phyloP scores from a whole-genome alignment of 2,797 vertebrate genomes.

The Cyprinodon diabolis region DNA sequence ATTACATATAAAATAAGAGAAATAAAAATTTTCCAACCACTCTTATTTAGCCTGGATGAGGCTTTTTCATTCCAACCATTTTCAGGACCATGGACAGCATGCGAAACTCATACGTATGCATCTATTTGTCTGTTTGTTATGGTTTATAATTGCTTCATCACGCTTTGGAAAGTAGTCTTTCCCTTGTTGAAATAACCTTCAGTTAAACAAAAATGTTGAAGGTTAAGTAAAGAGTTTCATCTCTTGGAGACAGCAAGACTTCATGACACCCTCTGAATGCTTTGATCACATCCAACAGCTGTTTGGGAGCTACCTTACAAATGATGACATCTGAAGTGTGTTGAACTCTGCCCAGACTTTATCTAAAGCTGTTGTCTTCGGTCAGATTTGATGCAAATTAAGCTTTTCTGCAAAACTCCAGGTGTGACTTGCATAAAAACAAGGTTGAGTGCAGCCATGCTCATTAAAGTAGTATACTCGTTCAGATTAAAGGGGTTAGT shows the following conservation, averaged over 20 bases:
- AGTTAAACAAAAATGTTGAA: not conserved
- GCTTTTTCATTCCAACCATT: not conserved
- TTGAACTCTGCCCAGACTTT: no score
- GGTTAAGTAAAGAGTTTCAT: not conserved
- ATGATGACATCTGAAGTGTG: no score
- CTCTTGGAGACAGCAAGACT: not conserved
- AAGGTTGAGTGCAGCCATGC: no score
- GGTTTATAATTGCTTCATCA: not conserved
- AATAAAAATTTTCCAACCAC: no score
- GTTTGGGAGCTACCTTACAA: not conserved
- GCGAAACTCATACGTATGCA: not conserved
- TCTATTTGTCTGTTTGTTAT: no score
- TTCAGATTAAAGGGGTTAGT: not conserved
- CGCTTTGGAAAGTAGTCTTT: not conserved
- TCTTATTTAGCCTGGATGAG: not conserved
- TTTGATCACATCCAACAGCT: not conserved
- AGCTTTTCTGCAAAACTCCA: no score
- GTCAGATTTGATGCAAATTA: no score
- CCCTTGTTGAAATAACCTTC: not conserved
- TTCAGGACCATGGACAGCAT: constrained; percentile 7
- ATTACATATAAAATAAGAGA: no score
- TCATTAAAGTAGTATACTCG: no score
- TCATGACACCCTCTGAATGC: not conserved
- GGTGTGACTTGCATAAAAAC: no score
- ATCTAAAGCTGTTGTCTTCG: no score